Evolutionary conservation across 2,797 vertebrate species (phyloP), one percentile per base, ranked within the genome.

Genomic region (Geotrypetes seraphini): DNA sequence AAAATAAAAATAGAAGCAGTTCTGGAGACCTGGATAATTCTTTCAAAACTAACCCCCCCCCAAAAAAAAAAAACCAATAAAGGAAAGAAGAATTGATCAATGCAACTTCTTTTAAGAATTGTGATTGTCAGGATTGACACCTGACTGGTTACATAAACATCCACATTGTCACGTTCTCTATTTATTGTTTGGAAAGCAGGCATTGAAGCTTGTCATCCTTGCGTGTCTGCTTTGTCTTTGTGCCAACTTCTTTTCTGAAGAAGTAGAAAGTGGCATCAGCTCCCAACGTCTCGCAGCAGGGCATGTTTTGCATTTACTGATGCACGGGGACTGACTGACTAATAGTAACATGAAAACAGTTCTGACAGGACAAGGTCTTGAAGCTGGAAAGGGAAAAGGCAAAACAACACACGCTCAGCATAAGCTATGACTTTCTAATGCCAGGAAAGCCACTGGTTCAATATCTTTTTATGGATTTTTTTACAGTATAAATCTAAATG

Each of bases 201-300:
- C n/a, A n/a, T n/a, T n/a, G n/a, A n/a, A n/a, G n/a, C n/a, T n/a
- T 47, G 66, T 69, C 69, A 71, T 63, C 50, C 62, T 60, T 37
- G n/a, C 36, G 54, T 59, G 47, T 12, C 35, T 2, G 43, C 53
- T 43, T 29, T 63, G 55, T 60, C 56, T 60, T 27, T 23, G 59
- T 57, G 63, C 52, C 66, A 63, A 44, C 47, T 49, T 36, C 16
- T 49, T 44, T 63, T 50, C 40, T 0, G 19, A 44, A 50, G 51
- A 68, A 5, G 51, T 49, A 57, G 40, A 47, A 63, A 64, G 54
- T 60, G 48, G 58, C 57, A 56, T 39, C 53, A 48, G 42, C 0
- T 10, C 37, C 47, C 41, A 39, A 47, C 53, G 51, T 64, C 57
- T 68, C 64, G 43, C 55, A 60, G 50, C 37, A 56, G 46, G n/a